Base-by-base conservation (phyloP, 1,140 invertebrate species). In the Hormaphis cornu region DNA sequence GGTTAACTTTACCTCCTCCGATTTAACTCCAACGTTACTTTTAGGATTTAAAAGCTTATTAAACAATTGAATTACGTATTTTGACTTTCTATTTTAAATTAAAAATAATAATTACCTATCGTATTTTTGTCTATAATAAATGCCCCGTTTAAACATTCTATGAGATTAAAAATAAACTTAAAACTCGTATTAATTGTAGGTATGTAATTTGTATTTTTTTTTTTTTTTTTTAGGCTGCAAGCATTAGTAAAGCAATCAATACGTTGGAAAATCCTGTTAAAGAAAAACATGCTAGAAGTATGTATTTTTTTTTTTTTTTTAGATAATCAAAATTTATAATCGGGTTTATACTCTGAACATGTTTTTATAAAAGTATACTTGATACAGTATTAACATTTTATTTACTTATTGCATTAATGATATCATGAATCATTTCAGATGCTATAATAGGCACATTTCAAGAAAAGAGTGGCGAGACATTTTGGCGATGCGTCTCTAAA, bases 381-480 rank as follows among this genome's bases (percentile, higher is more conserved):
- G 9, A 9, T 9, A 42, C n/a, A 9, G 9, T 42, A n/a, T 10
- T 42, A 9, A 10, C 40, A 9, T n/a, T 42, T 46, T 46, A 20
- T 66, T 12, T 16, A 24, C 16, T 66, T 66, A n/a, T n/a, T n/a
- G n/a, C n/a, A n/a, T n/a, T n/a, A n/a, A n/a, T 61, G 33, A 18
- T 44, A 52, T 20, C 18, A 16, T 1, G 28, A 63, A 63, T 35
- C 14, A 30, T 46, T 44, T 58, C 70, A 87, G 93, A 88, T 78
- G 87, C 91, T 5, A 94, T 97, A 74, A 92, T 97, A 74, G 93
- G 93, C 26, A 96, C 95, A n/a, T 96, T 93, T 78, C 89, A 91
- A 75, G 91, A 93, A 73, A 91, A 93, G 79, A 91, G 92, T 76
- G 91, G 87, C 1, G 81, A 86, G 75, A 88, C 89, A 24, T 97